Evolutionary conservation across 1,140 invertebrate species (phyloP), one percentile per base, ranked within the genome.

Genomic region (Zeugodacus cucurbitae): DNA sequence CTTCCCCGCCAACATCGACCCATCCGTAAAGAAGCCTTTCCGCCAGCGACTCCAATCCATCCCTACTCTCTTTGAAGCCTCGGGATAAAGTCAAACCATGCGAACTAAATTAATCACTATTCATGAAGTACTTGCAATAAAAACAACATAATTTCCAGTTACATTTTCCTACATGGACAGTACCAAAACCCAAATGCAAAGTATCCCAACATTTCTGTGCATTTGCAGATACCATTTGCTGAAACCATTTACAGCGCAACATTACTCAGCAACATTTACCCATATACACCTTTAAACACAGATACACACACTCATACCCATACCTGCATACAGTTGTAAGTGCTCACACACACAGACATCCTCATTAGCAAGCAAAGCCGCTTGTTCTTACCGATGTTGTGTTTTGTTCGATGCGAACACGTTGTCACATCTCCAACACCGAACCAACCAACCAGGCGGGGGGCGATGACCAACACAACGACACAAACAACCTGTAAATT

Each of bases 331-430:
- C n/a, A 2, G 11, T 62, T 62, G 5, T 26, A 62, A 62, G 26
- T 4, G 14, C n/a, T 7, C 22, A 26, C 10, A 10, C 59, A 62
- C 59, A 8, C 58, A 62, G 7, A 62, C 58, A 11, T 2, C n/a
- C n/a, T n/a, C n/a, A 48, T 3, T 17, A 20, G 78, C 22, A 85
- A 85, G n/a, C 32, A 54, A 29, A 20, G n/a, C n/a, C 78, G 37
- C n/a, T n/a, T 87, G 86, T 59, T 87, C 22, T 59, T 87, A 32
- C 57, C 54, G 26, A 59, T 87, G 86, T 87, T 87, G 86, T 87
- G 86, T 87, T 87, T 58, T 87, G 86, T 87, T 87, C 44, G 86
- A 64, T 58, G 48, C 86, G 26, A 87, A 87, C 86, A 87, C 20
- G 86, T 59, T 87, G 54, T 2, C 29, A 1, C 26, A 6, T 10